Conservation (phyloP, 2,888 invertebrate genomes). For the Tholera decimalis region DNA sequence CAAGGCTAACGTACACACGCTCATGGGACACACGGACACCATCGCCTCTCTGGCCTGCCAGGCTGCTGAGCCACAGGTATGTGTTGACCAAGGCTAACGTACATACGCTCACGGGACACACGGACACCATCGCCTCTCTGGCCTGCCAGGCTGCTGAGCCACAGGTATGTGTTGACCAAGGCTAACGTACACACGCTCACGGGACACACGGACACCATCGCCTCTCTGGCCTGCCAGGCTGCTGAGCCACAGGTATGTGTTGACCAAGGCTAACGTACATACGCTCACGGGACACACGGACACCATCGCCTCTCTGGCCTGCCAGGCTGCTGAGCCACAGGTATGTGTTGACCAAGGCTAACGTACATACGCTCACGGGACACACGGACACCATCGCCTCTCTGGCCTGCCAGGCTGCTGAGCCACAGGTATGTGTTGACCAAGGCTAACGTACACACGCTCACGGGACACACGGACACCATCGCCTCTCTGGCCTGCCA, state of each 20-base stretch:
- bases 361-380: background rate
- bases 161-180: background rate
- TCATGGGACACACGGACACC: background rate
- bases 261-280: conserved; percentile 1
- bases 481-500: background rate
- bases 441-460: background rate
- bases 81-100: background rate
- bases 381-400: background rate
- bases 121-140: background rate
- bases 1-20: background rate
- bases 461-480: conserved; percentile 3
- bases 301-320: background rate
- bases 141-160: background rate
- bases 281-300: conserved; percentile 5
- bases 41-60: background rate
- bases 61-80: background rate
- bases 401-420: background rate
- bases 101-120: background rate
- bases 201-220: conserved; percentile 4
- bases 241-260: background rate
- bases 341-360: background rate
- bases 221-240: background rate
- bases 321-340: background rate
- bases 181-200: conserved; percentile 1
- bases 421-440: background rate